Conservation (phyloP, 2,113 vertebrate species). For the Callionymus lyra region DNA sequence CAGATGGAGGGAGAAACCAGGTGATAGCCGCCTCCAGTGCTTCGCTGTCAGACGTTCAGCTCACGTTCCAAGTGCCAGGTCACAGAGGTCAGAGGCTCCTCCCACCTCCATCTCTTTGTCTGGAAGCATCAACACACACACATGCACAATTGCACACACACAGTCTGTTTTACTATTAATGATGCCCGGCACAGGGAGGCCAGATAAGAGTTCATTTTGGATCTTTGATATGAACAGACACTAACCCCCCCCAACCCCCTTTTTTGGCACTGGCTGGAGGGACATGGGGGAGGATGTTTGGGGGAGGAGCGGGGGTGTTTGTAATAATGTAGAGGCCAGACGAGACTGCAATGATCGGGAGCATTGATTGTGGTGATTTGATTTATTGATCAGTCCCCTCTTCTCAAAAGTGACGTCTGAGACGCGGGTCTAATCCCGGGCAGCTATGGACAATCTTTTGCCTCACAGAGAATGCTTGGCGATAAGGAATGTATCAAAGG, state of each 20-base stretch:
- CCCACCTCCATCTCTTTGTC: conserved; percentile 20
- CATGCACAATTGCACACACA: not conserved
- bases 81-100: conserved; percentile 41
- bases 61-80: conserved; percentile 26
- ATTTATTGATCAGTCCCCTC: conserved; percentile 97
- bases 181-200: conserved; percentile 54
- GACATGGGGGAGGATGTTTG: not conserved
- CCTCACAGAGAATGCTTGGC: conserved; percentile 76
- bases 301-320: conserved; percentile 65
- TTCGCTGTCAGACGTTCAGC: conserved; percentile 30
- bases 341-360: conserved; percentile 83
- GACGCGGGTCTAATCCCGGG: conserved; percentile 89
- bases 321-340: conserved; percentile 91
- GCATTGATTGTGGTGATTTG: conserved; percentile 96
- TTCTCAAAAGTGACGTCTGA: conserved; percentile 84
- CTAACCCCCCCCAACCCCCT: not conserved
- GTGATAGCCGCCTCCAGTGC: conserved; percentile 29
- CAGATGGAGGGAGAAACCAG: conserved; percentile 76
- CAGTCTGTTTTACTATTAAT: conserved; percentile 20
- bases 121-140: conserved; percentile 6
- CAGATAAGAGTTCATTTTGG: conserved; percentile 50
- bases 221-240: conserved; percentile 60
- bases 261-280: conserved; percentile 20
- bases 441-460: conserved; percentile 79
- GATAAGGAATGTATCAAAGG: conserved; percentile 88